Evolutionary conservation across 2,113 vertebrate species (phyloP), one percentile per base, ranked within the genome.

Genomic region (Eclectus roratus): DNA sequence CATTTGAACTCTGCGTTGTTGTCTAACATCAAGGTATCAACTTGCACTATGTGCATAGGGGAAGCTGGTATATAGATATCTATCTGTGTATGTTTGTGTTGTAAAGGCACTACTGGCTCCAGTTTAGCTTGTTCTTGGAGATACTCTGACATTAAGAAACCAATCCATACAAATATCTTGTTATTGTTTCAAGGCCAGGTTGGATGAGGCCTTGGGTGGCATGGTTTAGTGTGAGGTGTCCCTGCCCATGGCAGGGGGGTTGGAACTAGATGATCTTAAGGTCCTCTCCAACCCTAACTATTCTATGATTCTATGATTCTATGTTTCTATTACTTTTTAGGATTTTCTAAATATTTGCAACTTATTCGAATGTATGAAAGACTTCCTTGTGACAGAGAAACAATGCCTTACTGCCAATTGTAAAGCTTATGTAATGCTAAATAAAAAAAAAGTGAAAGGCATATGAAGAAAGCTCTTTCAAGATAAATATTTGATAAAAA

Each of bases 41-140:
- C n/a, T 31, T n/a, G 39, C 12, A 17, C 13, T 23, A 35, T 35
- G 6, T 12, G 6, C 7, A 14, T 3, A 47, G 31, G 9, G 21
- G 13, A 92, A 80, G 23, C 3, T 69, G 56, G 8, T 46, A 8
- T n/a, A 47, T 28, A 35, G 28, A 15, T 28, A 33, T 46, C 47
- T 56, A 10, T 68, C 10, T 46, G 16, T 68, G 19, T 60, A 47
- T 11, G 2, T 69, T 6, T 10, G 21, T 10, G 8, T 21, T 46
- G 13, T 10, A 29, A 25, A 0, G 3, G 14, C n/a, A 29, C 6
- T 19, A 60, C 7, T 17, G 17, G 6, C 29, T 61, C 29, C 2
- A 1, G 21, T 68, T 64, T 55, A 55, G 4, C 23, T 50, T 55
- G 19, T 7, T 41, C 24, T 61, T 58, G 18, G 28, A 73, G 31